These are phyloP conservation scores for Ypsolopha sequella DNA, from an alignment of 2,888 invertebrate species.

Conservation along the genomic window DNA sequence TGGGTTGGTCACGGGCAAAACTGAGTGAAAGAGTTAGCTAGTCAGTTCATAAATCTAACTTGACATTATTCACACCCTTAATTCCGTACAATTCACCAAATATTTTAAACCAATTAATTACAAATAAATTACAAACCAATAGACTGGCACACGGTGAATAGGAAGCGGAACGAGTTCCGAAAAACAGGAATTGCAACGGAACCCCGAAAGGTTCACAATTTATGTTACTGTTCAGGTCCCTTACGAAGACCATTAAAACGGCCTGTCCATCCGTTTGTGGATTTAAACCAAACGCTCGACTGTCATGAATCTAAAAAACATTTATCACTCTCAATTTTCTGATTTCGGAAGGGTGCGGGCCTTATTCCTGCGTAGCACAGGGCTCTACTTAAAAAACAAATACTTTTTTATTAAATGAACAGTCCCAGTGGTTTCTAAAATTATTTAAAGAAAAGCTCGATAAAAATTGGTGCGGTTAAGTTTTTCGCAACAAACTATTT, in stretches of 20 bases:
- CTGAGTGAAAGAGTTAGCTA: not conserved
- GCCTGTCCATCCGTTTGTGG: conserved; percentile 51
- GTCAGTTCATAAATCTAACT: not conserved
- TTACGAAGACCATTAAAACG: conserved; percentile 54
- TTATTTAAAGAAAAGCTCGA: too few species aligned
- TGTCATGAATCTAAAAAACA: conserved; percentile 51
- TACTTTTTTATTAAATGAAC: too few species aligned
- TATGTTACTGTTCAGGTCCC: conserved; percentile 46
- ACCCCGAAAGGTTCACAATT: conserved; percentile 36
- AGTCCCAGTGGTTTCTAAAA: too few species aligned
- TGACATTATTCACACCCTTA: not conserved
- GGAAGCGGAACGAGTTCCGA: conserved; percentile 28
- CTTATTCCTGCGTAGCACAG: too few species aligned
- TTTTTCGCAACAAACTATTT: too few species aligned
- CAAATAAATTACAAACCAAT: conserved; percentile 54
- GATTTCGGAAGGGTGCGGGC: not conserved
- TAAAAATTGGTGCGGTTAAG: too few species aligned
- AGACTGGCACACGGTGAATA: conserved; percentile 21
- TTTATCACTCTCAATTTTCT: conserved; percentile 37
- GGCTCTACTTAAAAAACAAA: too few species aligned
- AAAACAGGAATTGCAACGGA: conserved; percentile 31
- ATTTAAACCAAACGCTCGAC: conserved; percentile 48
- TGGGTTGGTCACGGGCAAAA: not conserved
- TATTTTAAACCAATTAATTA: not conserved
- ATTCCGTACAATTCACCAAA: not conserved